phyloP scores from a whole-genome alignment of 2,113 vertebrate genomes.

The Rattus norvegicus region DNA sequence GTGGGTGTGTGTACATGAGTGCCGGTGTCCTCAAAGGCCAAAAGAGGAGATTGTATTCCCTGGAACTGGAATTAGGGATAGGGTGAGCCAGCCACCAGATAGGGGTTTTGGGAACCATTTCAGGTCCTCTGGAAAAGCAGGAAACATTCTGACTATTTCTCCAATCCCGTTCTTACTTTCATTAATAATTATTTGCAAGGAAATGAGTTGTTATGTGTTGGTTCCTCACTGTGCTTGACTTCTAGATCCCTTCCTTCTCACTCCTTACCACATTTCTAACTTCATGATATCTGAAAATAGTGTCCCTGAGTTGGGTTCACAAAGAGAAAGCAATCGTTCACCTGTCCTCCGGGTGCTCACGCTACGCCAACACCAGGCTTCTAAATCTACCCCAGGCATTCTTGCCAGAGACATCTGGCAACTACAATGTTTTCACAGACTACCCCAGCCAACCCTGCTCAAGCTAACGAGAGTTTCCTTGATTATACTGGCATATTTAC shows the following conservation, averaged over 20 bases:
- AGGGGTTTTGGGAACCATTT: neutral
- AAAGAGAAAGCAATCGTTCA: constrained; percentile 49
- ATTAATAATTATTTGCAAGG: constrained; percentile 42
- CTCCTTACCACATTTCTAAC: constrained; percentile 20
- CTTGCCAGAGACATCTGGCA: constrained; percentile 7
- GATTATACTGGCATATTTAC: constrained; percentile 15
- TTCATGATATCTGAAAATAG: constrained; percentile 47
- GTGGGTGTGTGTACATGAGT: too few species aligned
- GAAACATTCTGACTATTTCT: neutral
- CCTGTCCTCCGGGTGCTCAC: neutral
- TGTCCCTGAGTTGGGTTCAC: constrained; percentile 20
- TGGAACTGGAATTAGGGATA: neutral
- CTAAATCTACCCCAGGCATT: neutral
- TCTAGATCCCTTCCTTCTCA: neutral
- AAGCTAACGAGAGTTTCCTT: constrained; percentile 57
- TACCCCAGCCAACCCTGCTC: constrained; percentile 30
- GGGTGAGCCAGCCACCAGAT: neutral
- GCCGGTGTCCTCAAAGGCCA: neutral
- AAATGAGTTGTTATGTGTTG: constrained; percentile 17
- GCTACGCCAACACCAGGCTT: constrained; percentile 13
- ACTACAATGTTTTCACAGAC: constrained; percentile 42
- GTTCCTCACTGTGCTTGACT: constrained; percentile 12
- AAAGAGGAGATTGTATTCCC: neutral
- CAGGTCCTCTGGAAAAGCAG: neutral
- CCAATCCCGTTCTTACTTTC: neutral